A percentile compares a stretch with the other conserved stretches of the same genome.
Conservation (phyloP, 2,797 vertebrate genomes). For the Lates japonicus region DNA sequence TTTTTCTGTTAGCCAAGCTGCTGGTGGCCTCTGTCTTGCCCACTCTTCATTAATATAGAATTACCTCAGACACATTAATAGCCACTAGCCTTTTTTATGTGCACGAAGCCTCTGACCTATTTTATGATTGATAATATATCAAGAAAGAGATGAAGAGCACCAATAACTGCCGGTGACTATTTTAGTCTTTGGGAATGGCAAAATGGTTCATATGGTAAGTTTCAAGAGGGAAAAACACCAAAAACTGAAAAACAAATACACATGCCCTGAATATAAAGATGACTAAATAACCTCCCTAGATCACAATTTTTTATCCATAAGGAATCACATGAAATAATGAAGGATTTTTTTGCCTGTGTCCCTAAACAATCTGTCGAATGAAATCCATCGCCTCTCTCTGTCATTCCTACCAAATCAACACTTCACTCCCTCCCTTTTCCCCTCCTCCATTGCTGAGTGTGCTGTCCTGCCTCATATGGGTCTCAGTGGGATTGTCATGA, state of each 20-base stretch:
- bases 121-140: constrained; percentile 39
- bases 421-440: constrained; percentile 12
- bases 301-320: not conserved
- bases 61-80: constrained; percentile 57
- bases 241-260: not conserved
- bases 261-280: not conserved
- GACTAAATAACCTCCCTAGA: not conserved
- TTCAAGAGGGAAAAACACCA: not conserved
- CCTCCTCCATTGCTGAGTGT: constrained; percentile 68
- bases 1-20: constrained; percentile 17
- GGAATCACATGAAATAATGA: not conserved
- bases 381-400: constrained; percentile 1
- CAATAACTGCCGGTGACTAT: not conserved
- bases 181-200: not conserved
- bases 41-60: constrained; percentile 72
- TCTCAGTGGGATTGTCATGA: constrained; percentile 73
- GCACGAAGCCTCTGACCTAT: constrained; percentile 47
- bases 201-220: not conserved
- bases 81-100: constrained; percentile 34
- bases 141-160: constrained; percentile 8
- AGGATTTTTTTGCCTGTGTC: not conserved
- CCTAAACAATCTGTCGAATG: constrained; percentile 7
- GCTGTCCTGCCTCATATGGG: constrained; percentile 32
- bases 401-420: constrained; percentile 36
- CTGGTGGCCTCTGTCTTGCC: constrained; percentile 31